Evolutionary conservation across 2,797 vertebrate genomes (phyloP).

Genomic region (Amazonetta brasiliensis): DNA sequence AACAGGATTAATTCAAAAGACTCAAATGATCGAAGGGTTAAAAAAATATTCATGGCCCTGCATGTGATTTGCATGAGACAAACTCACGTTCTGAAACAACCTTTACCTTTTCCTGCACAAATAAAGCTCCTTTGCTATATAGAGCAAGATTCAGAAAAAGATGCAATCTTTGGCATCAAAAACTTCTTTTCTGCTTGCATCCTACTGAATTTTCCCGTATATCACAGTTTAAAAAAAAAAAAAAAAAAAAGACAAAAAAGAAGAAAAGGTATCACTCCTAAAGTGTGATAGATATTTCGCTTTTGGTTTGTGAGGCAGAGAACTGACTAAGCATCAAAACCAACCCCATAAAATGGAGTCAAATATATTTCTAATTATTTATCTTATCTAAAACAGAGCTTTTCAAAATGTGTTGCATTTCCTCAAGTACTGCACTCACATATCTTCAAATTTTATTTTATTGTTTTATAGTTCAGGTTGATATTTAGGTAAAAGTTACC

Average conservation of each 20-base stretch:
- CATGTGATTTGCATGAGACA: neutral
- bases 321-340: neutral
- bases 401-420: neutral
- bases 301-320: neutral
- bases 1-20: conserved; percentile 26
- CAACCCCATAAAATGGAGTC: neutral
- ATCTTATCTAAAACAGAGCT: neutral
- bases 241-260: neutral
- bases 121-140: neutral
- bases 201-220: neutral
- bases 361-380: neutral
- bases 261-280: too few relatives aligned
- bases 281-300: neutral
- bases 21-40: neutral
- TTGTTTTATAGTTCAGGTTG: neutral
- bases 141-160: neutral
- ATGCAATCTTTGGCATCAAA: neutral
- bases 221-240: neutral
- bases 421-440: neutral
- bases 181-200: neutral
- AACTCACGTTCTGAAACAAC: neutral
- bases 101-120: neutral
- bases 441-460: neutral
- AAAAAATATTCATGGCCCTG: neutral
- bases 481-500: neutral